Evolutionary conservation across 2,797 vertebrate genomes (phyloP), one percentile per base, ranked within the genome.

Genomic region (Chromis chromis): DNA sequence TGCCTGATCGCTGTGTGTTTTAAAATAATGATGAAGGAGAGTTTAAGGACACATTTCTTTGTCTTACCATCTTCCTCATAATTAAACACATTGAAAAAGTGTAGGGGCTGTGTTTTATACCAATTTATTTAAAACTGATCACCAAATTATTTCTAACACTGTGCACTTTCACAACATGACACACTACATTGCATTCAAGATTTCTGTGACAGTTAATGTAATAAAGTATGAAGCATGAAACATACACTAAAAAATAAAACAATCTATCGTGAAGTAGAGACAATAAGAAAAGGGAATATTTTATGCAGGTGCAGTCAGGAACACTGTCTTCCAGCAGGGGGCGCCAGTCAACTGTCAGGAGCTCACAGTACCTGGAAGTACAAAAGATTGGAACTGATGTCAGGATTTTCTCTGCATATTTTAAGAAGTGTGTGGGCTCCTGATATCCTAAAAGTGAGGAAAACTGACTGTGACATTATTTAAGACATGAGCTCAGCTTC

Each of bases 321-420:
- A 12, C 4, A 14, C 17, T 63, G 5, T 65, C 16, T 13, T 67
- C 80, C 89, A 84, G 66, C 74, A 83, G 82, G 62, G 50, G 21
- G 74, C 54, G 9, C 33, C 42, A 62, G 49, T 36, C 60, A 31
- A n/a, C 48, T 16, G 44, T 40, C 58, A 33, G 58, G 19, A 49
- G 0, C 58, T 90, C 64, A 88, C 62, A 88, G 61, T 0, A 58
- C 54, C 88, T 93, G 86, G 8, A 55, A 68, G 54, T 13, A 22
- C 19, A 25, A 14, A 50, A 27, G 22, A 73, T 3, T 56, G n/a
- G 24, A 42, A 0, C 4, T 36, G 17, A 13, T 31, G 31, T 67
- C 21, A 39, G 42, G 11, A 48, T 16, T n/a, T 2, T n/a, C 0
- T 52, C 62, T 14, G 28, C 50, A n/a, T 11, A 25, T 27, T 4